phyloP scores from a whole-genome alignment of 2,113 vertebrate genomes.

The Caloenas nicobarica region DNA sequence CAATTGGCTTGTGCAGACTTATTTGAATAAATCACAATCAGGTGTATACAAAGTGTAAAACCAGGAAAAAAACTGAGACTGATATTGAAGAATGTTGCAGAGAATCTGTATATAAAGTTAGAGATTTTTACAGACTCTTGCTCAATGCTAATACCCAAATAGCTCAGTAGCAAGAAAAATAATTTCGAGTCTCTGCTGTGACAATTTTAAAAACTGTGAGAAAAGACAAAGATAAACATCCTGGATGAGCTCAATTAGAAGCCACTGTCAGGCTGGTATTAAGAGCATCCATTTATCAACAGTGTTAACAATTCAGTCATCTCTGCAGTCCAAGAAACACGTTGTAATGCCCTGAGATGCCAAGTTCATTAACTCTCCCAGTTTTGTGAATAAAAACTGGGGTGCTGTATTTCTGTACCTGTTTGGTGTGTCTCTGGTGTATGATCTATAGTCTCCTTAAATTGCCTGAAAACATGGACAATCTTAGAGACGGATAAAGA shows the following conservation, averaged over 20 bases:
- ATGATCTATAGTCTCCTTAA: neutral
- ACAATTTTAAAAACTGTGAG: neutral
- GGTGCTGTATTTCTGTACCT: neutral
- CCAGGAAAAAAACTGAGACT: neutral
- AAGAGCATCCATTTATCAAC: constrained; percentile 7
- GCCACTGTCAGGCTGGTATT: neutral
- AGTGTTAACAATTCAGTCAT: neutral
- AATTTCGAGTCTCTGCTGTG: neutral
- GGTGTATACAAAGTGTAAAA: neutral
- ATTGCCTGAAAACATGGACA: neutral
- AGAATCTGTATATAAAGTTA: neutral
- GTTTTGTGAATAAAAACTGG: neutral
- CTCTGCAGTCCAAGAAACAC: neutral
- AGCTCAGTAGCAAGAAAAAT: neutral
- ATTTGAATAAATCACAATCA: constrained; percentile 17
- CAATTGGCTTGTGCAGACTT: neutral
- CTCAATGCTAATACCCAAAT: neutral
- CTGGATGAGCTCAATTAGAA: constrained; percentile 19
- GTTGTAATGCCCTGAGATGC: neutral
- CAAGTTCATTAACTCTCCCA: neutral
- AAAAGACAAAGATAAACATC: neutral
- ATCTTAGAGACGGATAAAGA: neutral
- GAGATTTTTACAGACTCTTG: neutral
- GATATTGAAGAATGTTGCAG: neutral
- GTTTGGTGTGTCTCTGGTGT: neutral